Evolutionary conservation across 2,797 vertebrate species (phyloP), one percentile per base, ranked within the genome.

Genomic region (Echeneis naucrates): DNA sequence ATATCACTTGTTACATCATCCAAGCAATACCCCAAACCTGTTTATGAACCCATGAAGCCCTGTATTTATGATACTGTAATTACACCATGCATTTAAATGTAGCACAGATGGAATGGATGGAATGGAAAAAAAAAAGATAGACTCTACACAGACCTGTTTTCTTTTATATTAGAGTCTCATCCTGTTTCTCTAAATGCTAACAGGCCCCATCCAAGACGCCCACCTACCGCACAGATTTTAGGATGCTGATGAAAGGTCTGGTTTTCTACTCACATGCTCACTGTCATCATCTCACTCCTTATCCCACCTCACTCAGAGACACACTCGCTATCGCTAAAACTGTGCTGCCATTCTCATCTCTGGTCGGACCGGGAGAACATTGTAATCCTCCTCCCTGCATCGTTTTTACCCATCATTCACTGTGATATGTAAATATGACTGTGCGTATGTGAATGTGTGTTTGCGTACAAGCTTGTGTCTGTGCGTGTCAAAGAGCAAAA

Each of bases 391-490:
- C 37, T 78, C 62, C 77, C 78, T 4, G 57, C 75, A 59, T 83
- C 42, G 55, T 87, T 89, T 88, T 84, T 89, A 89, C 87, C 86
- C 91, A 92, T 93, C 86, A 87, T 83, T 93, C 92, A 95, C 93
- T 95, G 94, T 95, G 94, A 94, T 93, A 84, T 95, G 93, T 94
- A 95, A 92, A 95, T 94, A 94, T 78, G 78, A 92, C 81, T 80
- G 84, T 86, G 83, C 27, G 87, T 87, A 85, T 21, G 60, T 56
- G 75, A 33, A 57, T n/a, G 58, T 71, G 71, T 44, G 72, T 50
- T 63, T 35, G 58, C 10, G 40, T 30, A 52, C 48, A 33, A 38
- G 38, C 32, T 23, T 30, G 48, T 93, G 94, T 68, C 42, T 13
- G 70, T 72, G 68, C 78, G 30, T 55, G 85, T 82, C 56, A 48